A percentile compares a stretch with the other conserved stretches of the same genome.
These are phyloP conservation scores for Gephyroberyx darwinii DNA, from an alignment of 2,797 vertebrate genomes.

Conservation along the genomic window DNA sequence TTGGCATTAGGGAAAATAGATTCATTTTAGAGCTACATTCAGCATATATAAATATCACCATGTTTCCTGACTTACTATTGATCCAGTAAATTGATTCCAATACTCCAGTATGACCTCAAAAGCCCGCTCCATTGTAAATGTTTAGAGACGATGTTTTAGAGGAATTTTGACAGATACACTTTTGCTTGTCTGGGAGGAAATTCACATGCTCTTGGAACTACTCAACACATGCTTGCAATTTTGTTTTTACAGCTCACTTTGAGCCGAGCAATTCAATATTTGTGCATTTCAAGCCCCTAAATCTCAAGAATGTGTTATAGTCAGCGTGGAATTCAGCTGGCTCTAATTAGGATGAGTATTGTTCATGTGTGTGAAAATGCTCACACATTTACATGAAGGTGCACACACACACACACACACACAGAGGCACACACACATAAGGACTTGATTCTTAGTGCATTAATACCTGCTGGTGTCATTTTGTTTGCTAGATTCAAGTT, in stretches of 20 bases:
- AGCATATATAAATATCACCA: conserved; percentile 23
- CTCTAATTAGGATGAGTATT: conserved; percentile 71
- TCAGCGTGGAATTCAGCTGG: conserved; percentile 73
- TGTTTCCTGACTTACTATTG: conserved; percentile 11
- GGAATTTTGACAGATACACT: conserved; percentile 53
- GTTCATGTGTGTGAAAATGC: conserved; percentile 49
- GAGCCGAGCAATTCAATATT: conserved; percentile 73
- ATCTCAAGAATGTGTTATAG: conserved; percentile 75
- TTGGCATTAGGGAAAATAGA: neutral
- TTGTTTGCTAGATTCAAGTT: neutral
- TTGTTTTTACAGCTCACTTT: conserved; percentile 73
- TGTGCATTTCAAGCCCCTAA: conserved; percentile 71
- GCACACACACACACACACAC: conserved; percentile 8
- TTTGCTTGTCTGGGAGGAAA: conserved; percentile 39
- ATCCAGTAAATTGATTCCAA: conserved; percentile 18
- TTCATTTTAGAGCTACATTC: conserved; percentile 11
- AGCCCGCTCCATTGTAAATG: conserved; percentile 8
- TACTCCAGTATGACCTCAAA: conserved; percentile 21
- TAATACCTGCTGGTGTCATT: neutral
- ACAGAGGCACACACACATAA: conserved; percentile 4
- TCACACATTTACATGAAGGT: conserved; percentile 18
- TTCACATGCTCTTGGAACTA: conserved; percentile 43
- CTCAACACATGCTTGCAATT: conserved; percentile 76
- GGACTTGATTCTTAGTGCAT: neutral
- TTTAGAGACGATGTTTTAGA: conserved; percentile 53